Base-by-base conservation (phyloP, 64 coral and sea anemone genomes). In the Stylophora pistillata region DNA sequence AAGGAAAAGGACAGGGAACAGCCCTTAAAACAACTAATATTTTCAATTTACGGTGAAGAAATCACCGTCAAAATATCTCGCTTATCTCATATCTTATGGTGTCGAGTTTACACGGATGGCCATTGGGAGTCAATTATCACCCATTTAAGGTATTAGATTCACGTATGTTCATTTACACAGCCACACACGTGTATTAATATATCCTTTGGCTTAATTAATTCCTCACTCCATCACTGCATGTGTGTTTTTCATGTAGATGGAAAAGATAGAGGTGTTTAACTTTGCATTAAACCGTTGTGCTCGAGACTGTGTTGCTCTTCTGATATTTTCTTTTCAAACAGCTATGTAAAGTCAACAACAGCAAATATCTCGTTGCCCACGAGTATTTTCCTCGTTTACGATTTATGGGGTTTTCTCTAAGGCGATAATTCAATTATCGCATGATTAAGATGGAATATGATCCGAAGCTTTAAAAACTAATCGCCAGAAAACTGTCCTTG, bases 81-180 rank as follows among this genome's bases (percentile, higher is more conserved):
- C 16, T 64, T 63, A 82, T 82, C 78, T 64, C 28, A 17, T 34
- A 65, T 32, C 55, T 79, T 41, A 65, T 64, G 57, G 78, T 64
- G 32, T 79, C 56, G 77, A 79, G 55, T 79, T 79, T 30, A 69
- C 61, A 10, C 34, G 80, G 61, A 10, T 82, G 80, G 25, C 61
- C 33, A 84, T 69, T 69, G 62, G 34, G 33, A 69, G 80, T 84
- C 60, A 84, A 84, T 84, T 84, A 84, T 60, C 62, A 84, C 80
- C 80, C 80, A 84, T 84, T 84, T 84, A 82, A n/a, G 57, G 79
- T 82, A 84, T 84, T 84, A 84, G 62, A 69, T 84, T 84, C 62
- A 53, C 16, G 30, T 53, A 84, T 84, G 41, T 34, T 41, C 60
- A 84, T 84, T 84, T 84, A 84, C 80, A 69, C 80, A 84, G 80